Evolutionary conservation across 2,888 invertebrate species (phyloP).

Genomic region (Papilio elwesi): DNA sequence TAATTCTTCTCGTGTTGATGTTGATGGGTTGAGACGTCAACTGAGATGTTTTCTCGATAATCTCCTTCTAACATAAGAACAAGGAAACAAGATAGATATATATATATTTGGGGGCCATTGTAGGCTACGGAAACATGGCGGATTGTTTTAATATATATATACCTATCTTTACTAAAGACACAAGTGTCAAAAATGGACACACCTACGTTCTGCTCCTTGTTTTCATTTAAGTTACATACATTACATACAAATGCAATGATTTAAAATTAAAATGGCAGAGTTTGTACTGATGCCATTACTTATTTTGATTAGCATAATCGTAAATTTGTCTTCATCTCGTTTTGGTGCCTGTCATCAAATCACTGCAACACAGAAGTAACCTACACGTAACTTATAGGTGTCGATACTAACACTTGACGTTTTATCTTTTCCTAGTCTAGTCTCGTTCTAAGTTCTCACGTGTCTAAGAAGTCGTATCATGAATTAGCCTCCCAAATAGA

Average conservation of each 20-base stretch:
- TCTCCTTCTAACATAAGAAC: no score
- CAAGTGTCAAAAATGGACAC: not conserved
- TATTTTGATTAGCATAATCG: slow-evolving; percentile 31
- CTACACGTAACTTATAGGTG: slow-evolving; percentile 27
- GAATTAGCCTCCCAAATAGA: slow-evolving; percentile 47
- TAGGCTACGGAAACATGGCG: no score
- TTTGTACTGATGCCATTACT: slow-evolving; percentile 2
- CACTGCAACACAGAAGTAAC: slow-evolving; percentile 13
- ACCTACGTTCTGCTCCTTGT: not conserved
- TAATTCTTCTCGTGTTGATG: no score
- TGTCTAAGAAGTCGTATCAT: slow-evolving; percentile 27
- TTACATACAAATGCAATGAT: slow-evolving; percentile 13
- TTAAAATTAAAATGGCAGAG: slow-evolving; percentile 4
- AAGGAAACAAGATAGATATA: no score
- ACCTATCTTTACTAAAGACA: not conserved
- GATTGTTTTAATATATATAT: no score
- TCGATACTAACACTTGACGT: slow-evolving; percentile 32
- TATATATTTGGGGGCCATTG: no score
- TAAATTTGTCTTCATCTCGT: slow-evolving; percentile 29
- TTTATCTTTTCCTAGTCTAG: slow-evolving; percentile 43
- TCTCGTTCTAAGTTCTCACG: slow-evolving; percentile 50
- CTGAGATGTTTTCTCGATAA: no score
- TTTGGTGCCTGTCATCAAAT: slow-evolving; percentile 8
- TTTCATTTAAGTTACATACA: slow-evolving; percentile 6
- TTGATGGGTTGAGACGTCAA: no score